Base-by-base conservation (phyloP, 2,888 invertebrate species). In the Cremastinae sp. region DNA sequence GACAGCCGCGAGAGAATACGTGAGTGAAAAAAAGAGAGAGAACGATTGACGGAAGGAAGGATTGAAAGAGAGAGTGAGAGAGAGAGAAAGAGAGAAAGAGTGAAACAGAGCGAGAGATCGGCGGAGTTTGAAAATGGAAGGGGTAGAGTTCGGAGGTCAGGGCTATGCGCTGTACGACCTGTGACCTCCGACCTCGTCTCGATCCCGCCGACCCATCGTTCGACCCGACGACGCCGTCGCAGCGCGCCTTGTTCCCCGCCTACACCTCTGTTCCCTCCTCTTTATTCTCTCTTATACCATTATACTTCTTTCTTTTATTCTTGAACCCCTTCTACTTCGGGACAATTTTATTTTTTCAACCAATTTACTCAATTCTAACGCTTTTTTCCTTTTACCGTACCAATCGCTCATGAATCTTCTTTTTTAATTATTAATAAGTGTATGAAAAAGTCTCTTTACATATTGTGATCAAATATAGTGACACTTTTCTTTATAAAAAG, bases 91-190 rank as follows among this genome's bases (percentile, higher is more conserved):
- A 56, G 51, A 64, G 66, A 72, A 43, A 66, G 68, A 59, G 64
- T 47, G 47, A 58, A 74, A 69, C 64, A 65, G 62, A 47, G 65
- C 39, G 76, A 65, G 73, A 55, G 69, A 47, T 61, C 59, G 58
- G 58, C 64, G 72, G n/a, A 49, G 64, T 49, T 56, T 49, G 35
- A 56, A 70, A 28, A 56, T 59, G 81, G 81, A 80, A 81, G 83
- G 84, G 81, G 80, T 82, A 83, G 84, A 84, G 28, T 28, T 85
- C 85, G 79, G 80, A 83, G 85, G 88, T 89, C 89, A 89, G 86
- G 89, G 88, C 87, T 88, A 86, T 85, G 86, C 84, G 86, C 84
- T 84, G 85, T 84, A 86, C 84, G 87, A 86, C 85, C 87, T 83
- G 82, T 83, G 85, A 88, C 88, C 87, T 83, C 72, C 83, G 87